phyloP scores from a whole-genome alignment of 2,888 invertebrate species.

The Chymomyza amoena region DNA sequence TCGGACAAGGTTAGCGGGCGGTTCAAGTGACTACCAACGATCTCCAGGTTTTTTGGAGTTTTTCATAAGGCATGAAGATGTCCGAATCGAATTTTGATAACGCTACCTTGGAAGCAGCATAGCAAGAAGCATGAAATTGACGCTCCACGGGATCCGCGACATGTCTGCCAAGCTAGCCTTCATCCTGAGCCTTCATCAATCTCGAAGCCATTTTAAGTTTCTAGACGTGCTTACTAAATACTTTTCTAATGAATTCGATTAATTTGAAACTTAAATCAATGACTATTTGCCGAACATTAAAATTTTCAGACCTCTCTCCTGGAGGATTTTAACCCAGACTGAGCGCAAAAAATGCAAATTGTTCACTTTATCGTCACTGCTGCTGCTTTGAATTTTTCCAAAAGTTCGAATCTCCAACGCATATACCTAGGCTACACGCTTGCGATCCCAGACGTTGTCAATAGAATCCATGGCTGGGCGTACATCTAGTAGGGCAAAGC shows the following conservation, averaged over 20 bases:
- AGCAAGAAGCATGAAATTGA: slow-evolving; percentile 90
- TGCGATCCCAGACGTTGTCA: slow-evolving; percentile 96
- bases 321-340: slow-evolving; percentile 78
- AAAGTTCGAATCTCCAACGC: slow-evolving; percentile 85
- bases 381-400: slow-evolving; percentile 53
- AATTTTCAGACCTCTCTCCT: slow-evolving; percentile 79
- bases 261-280: slow-evolving; percentile 28
- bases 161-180: slow-evolving; percentile 75
- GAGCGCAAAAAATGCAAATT: slow-evolving; percentile 37
- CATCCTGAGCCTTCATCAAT: slow-evolving; percentile 75
- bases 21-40: slow-evolving; percentile 92
- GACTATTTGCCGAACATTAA: slow-evolving; percentile 47
- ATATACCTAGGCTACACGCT: slow-evolving; percentile 95
- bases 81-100: slow-evolving; percentile 95
- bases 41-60: slow-evolving; percentile 87
- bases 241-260: slow-evolving; percentile 25
- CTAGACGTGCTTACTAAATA: slow-evolving; percentile 38
- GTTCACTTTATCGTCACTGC: slow-evolving; percentile 45
- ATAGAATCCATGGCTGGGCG: slow-evolving; percentile 97
- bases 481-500: slow-evolving; percentile 98
- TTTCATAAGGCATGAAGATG: slow-evolving; percentile 90
- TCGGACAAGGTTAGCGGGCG: slow-evolving; percentile 97
- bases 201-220: slow-evolving; percentile 72
- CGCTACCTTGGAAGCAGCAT: slow-evolving; percentile 90
- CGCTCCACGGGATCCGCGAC: slow-evolving; percentile 85